Evolutionary conservation across 2,113 vertebrate species (phyloP).

Genomic region (Ondatra zibethicus): DNA sequence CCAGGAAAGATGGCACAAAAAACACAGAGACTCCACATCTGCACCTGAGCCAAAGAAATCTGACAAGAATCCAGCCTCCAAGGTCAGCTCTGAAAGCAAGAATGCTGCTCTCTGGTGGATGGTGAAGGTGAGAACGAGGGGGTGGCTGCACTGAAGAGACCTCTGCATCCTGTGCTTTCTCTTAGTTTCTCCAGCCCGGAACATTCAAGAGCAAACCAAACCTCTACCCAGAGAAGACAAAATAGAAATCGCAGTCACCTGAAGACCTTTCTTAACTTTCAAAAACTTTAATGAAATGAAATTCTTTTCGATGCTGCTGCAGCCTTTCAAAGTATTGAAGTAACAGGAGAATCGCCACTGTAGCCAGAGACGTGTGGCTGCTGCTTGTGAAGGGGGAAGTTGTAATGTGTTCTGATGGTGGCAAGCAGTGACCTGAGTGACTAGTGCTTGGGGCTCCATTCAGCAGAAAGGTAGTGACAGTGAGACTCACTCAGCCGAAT

Average conservation of each 20-base stretch:
- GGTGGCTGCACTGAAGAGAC: conserved; percentile 88
- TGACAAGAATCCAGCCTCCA: conserved; percentile 91
- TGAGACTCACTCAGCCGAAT: neutral
- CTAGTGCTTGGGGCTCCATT: conserved; percentile 52
- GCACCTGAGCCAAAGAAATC: conserved; percentile 94
- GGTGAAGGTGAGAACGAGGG: conserved; percentile 90
- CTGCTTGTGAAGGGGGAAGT: conserved; percentile 68
- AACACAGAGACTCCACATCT: conserved; percentile 91
- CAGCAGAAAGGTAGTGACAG: conserved; percentile 48
- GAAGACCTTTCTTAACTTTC: conserved; percentile 81
- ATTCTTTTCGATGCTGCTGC: conserved; percentile 86
- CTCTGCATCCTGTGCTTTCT: conserved; percentile 73
- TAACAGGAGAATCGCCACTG: conserved; percentile 76
- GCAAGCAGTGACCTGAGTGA: conserved; percentile 60
- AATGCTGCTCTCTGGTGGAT: conserved; percentile 93
- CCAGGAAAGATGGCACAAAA: conserved; percentile 92
- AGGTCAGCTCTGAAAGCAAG: conserved; percentile 95
- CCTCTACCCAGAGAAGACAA: conserved; percentile 82
- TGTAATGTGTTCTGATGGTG: conserved; percentile 51
- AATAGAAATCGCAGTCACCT: conserved; percentile 84
- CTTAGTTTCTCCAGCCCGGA: conserved; percentile 78
- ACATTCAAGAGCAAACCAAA: conserved; percentile 81
- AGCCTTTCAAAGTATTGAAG: conserved; percentile 84
- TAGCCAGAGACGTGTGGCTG: conserved; percentile 69
- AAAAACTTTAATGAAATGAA: conserved; percentile 59